These are phyloP conservation scores for Apotomis turbidana DNA, from an alignment of 2,888 invertebrate genomes.

Conservation along the genomic window DNA sequence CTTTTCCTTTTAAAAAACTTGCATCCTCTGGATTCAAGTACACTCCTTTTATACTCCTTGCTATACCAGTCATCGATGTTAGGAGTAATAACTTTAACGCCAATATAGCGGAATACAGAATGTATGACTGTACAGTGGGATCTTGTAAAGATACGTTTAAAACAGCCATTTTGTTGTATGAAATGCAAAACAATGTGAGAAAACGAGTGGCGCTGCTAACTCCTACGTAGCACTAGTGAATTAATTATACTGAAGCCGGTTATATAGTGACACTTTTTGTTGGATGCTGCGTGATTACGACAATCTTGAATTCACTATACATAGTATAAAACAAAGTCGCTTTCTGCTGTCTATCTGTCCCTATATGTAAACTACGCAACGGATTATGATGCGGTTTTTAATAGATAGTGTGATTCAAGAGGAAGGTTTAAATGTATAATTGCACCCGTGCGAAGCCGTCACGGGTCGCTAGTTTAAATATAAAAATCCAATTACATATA, in stretches of 20 bases:
- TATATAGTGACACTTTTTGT: background rate
- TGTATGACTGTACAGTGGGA: slow-evolving; percentile 38
- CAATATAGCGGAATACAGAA: slow-evolving; percentile 40
- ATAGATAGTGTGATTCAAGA: too few species aligned
- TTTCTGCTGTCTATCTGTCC: too few species aligned
- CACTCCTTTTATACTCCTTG: slow-evolving; percentile 48
- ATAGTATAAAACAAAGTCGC: too few species aligned
- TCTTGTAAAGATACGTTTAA: slow-evolving; percentile 21
- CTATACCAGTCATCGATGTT: slow-evolving; percentile 23
- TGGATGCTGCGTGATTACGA: background rate
- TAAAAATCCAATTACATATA: too few species aligned
- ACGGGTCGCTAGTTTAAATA: too few species aligned
- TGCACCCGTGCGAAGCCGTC: too few species aligned
- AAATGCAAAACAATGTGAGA: background rate
- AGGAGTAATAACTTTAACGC: slow-evolving; percentile 37
- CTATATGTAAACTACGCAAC: too few species aligned
- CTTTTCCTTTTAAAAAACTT: slow-evolving; percentile 52
- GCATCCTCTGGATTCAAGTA: slow-evolving; percentile 49
- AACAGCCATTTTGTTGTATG: slow-evolving; percentile 15
- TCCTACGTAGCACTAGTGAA: background rate
- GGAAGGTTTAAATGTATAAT: too few species aligned
- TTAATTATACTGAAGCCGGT: background rate
- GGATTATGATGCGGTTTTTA: too few species aligned
- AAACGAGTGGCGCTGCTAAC: background rate
- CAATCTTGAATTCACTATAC: too few species aligned